Conservation (phyloP, 2,797 vertebrate genomes). For the Anableps anableps region DNA sequence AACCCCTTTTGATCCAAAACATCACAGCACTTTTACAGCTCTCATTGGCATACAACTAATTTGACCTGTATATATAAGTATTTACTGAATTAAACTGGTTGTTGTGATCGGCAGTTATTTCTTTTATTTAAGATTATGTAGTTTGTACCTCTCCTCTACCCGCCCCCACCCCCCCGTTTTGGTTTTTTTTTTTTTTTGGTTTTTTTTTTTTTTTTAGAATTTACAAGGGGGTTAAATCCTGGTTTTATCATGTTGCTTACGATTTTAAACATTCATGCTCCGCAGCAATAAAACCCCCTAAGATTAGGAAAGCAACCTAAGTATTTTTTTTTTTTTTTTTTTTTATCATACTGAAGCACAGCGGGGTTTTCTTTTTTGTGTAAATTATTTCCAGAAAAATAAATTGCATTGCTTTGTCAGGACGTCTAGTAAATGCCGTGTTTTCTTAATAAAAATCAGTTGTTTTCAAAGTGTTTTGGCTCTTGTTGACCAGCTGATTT, state of each 20-base stretch:
- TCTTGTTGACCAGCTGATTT: neutral
- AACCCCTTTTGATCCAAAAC: constrained; percentile 6
- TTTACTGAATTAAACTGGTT: neutral
- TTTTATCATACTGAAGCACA: neutral
- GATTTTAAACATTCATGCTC: neutral
- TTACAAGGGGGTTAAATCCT: neutral
- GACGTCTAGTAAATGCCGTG: neutral
- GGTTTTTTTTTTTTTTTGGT: neutral
- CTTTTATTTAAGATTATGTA: neutral
- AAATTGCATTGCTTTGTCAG: neutral
- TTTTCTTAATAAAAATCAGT: neutral
- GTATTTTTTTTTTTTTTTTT: neutral
- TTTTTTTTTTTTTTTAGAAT: neutral
- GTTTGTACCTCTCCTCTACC: too few species aligned
- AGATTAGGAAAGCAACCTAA: neutral
- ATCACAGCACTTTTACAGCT: neutral
- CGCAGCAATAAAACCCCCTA: neutral
- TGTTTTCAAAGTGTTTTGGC: neutral
- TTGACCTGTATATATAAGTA: neutral
- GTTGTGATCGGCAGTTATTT: neutral
- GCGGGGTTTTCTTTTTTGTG: neutral
- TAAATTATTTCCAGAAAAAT: neutral
- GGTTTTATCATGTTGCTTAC: neutral
- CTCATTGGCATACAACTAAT: neutral
- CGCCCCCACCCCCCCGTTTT: too few species aligned